Evolutionary conservation across 2,113 vertebrate species (phyloP).

Genomic region (Sturnira hondurensis): DNA sequence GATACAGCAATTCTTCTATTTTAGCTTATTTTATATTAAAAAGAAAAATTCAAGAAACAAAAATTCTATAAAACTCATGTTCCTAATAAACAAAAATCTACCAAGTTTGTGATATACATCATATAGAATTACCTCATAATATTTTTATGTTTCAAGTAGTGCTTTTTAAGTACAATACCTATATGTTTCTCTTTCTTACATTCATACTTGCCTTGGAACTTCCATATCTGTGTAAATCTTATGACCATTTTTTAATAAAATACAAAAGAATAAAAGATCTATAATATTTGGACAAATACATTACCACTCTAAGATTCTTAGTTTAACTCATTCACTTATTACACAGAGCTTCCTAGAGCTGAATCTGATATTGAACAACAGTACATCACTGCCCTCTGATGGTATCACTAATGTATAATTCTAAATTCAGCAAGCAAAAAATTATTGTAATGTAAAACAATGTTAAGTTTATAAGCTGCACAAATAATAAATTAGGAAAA

Average conservation of each 20-base stretch:
- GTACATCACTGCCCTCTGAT: slow-evolving; percentile 49
- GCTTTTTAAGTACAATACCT: not conserved
- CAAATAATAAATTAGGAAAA: slow-evolving; percentile 48
- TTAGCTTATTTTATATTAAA: not conserved
- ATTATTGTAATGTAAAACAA: not conserved
- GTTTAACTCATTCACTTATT: not conserved
- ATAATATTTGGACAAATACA: not conserved
- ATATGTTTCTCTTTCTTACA: not conserved
- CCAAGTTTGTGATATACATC: not conserved
- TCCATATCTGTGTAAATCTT: not conserved
- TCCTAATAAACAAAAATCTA: not conserved
- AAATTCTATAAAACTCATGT: not conserved
- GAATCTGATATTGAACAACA: not conserved
- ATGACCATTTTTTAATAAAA: slow-evolving; percentile 8
- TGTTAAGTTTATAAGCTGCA: slow-evolving; percentile 64
- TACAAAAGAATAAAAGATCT: not conserved
- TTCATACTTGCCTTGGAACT: not conserved
- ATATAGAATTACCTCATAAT: not conserved
- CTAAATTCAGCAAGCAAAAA: slow-evolving; percentile 42
- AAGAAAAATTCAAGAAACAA: not conserved
- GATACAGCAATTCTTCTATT: not conserved
- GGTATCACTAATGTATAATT: slow-evolving; percentile 20
- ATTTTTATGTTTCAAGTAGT: not conserved
- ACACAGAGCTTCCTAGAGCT: not conserved
- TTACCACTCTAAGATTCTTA: not conserved